Evolutionary conservation across 2,113 vertebrate species (phyloP), one percentile per base, ranked within the genome.

Genomic region (Apeltes quadracus): DNA sequence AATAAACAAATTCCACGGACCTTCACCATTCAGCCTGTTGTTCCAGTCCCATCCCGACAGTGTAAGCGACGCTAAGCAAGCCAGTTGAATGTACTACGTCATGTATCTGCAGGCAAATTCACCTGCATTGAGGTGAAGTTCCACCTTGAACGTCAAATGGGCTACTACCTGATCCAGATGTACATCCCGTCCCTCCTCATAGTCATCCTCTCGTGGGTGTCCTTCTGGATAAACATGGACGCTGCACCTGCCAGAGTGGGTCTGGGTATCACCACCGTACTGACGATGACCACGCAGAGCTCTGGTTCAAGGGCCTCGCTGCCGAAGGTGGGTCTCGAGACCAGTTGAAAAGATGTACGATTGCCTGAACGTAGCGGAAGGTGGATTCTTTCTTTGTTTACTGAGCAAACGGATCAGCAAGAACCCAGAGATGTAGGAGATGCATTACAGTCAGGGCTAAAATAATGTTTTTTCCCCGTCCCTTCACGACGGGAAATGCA

Each of bases 221-320:
- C 96, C 76, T 97, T 97, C 88, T 98, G 96, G 96, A 97, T 98
- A 88, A 97, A 97, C 83, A 97, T 98, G 96, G 96, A 97, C 0
- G 96, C 96, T 0, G 96, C 96, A 0, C 96, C 96, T 0, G 96
- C 96, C 79, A 92, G 95, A 18, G 96, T 98, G 72, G 96, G 96
- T 70, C 92, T 98, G 54, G 96, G 96, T 64, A 97, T 98, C 85
- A 97, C 96, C 81, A 98, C 96, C 0, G 96, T 98, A 62, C 95
- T 98, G 76, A 98, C 96, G 3, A 97, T 97, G 96, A 98, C 96
- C 65, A 97, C 96, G 0, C 96, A 98, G 91, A 98, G 96, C 29
- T 96, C 96, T 0, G 96, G 96, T 34, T 97, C 96, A 18, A 92
- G 96, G 18, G 96, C 95, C 18, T 97, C 96, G 15, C 91, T 98